These are phyloP conservation scores for Drosophila yooni DNA, from an alignment of 2,888 invertebrate genomes.

Conservation along the genomic window DNA sequence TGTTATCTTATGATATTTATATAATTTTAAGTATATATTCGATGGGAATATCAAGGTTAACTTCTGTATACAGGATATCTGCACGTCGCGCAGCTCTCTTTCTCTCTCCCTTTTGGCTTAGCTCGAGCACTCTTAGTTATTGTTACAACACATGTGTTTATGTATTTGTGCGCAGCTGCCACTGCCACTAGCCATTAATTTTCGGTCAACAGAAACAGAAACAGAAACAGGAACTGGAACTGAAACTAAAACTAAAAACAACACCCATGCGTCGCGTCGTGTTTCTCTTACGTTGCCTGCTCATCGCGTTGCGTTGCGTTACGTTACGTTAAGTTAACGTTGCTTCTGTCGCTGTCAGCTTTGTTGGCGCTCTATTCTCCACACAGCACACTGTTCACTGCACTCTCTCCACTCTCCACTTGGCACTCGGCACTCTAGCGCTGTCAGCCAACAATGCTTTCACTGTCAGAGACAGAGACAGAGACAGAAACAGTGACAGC, in stretches of 20 bases:
- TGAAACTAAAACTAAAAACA: constrained; percentile 36
- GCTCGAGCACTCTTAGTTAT: neutral
- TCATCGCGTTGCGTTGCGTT: constrained; percentile 16
- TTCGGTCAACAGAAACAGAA: constrained; percentile 64
- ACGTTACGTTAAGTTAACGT: constrained; percentile 50
- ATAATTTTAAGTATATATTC: neutral
- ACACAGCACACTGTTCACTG: constrained; percentile 6
- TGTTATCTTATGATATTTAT: neutral
- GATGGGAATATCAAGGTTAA: fast-evolving
- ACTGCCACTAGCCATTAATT: constrained; percentile 75
- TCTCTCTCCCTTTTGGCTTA: neutral
- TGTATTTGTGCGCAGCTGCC: constrained; percentile 67
- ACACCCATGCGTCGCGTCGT: constrained; percentile 26
- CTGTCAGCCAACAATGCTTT: constrained; percentile 82
- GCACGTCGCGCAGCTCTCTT: too few relatives aligned
- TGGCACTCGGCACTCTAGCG: constrained; percentile 39
- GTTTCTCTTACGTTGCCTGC: constrained; percentile 36
- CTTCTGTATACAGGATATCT: neutral
- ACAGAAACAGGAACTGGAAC: constrained; percentile 31
- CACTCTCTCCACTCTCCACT: constrained; percentile 13
- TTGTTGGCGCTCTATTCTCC: constrained; percentile 25
- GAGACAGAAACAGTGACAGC: constrained; percentile 29
- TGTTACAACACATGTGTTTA: constrained; percentile 27
- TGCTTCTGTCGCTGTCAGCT: constrained; percentile 49
- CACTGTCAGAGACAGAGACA: constrained; percentile 69